phyloP scores from a whole-genome alignment of 2,888 invertebrate species.

The Sarcophaga carnaria region DNA sequence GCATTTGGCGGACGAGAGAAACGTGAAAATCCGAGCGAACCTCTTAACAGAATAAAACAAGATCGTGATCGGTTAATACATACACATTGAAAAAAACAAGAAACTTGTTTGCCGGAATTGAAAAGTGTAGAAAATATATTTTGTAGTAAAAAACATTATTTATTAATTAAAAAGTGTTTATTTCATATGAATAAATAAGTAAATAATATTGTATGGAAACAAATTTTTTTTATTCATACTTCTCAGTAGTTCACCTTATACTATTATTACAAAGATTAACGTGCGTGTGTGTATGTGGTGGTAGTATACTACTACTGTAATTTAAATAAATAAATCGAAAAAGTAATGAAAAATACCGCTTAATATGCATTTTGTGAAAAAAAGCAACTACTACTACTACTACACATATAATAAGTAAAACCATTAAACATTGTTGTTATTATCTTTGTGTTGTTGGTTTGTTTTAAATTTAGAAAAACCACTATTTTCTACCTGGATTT shows the following conservation, averaged over 20 bases:
- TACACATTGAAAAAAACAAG: constrained; percentile 14
- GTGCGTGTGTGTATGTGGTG: too few relatives aligned
- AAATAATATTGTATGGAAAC: too few relatives aligned
- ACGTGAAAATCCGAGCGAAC: not conserved
- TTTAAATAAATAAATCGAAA: not conserved
- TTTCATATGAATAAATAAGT: too few relatives aligned
- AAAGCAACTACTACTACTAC: constrained; percentile 17
- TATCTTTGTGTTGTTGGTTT: constrained; percentile 69
- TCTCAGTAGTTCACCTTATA: too few relatives aligned
- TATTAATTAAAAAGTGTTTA: too few relatives aligned
- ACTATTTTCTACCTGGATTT: constrained; percentile 79
- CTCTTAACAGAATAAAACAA: not conserved
- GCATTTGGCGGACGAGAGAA: constrained; percentile 15
- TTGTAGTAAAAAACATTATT: too few relatives aligned
- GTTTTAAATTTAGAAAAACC: constrained; percentile 70
- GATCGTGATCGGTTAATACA: constrained; percentile 55
- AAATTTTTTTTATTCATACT: too few relatives aligned
- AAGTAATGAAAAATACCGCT: constrained; percentile 16
- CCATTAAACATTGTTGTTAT: constrained; percentile 42
- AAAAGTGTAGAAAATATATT: not conserved
- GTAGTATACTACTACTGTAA: not conserved
- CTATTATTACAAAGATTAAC: too few relatives aligned
- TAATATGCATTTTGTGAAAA: constrained; percentile 44
- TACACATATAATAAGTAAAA: too few relatives aligned
- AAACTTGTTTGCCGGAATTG: constrained; percentile 50